Conservation (phyloP, 2,888 invertebrate genomes). For the Macropis europaea region DNA sequence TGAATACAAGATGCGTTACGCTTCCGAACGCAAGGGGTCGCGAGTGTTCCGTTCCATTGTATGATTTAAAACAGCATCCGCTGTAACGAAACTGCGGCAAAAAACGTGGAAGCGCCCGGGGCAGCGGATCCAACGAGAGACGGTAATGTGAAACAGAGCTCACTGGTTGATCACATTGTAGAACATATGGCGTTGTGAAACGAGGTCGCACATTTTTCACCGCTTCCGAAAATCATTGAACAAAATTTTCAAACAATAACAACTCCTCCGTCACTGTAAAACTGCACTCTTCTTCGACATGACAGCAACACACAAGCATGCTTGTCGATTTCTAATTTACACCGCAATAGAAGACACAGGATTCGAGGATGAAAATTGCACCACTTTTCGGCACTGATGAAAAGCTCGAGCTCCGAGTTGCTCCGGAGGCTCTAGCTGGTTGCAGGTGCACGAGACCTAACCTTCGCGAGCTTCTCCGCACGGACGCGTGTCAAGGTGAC, state of each 20-base stretch:
- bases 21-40: background rate
- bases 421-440: too few species aligned
- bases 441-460: slow-evolving; percentile 36
- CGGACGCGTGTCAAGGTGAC: slow-evolving; percentile 36
- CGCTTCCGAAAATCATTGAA: background rate
- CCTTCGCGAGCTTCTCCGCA: slow-evolving; percentile 13
- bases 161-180: background rate
- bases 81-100: background rate
- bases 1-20: slow-evolving; percentile 7
- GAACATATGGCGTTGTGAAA: slow-evolving; percentile 6
- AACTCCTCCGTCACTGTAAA: background rate
- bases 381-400: background rate
- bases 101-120: background rate
- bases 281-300: too few species aligned
- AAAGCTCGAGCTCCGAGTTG: background rate
- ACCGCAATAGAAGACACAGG: too few species aligned
- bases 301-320: too few species aligned
- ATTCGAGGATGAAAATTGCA: too few species aligned
- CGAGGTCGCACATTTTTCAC: slow-evolving; percentile 1
- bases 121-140: background rate
- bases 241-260: too few species aligned
- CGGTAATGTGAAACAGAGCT: background rate
- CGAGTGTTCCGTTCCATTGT: slow-evolving; percentile 14
- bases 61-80: background rate
- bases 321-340: too few species aligned